A percentile compares a stretch with the other conserved stretches of the same genome.
Conservation (phyloP, 2,113 vertebrate species). For the Brachyhypopomus occidentalis region DNA sequence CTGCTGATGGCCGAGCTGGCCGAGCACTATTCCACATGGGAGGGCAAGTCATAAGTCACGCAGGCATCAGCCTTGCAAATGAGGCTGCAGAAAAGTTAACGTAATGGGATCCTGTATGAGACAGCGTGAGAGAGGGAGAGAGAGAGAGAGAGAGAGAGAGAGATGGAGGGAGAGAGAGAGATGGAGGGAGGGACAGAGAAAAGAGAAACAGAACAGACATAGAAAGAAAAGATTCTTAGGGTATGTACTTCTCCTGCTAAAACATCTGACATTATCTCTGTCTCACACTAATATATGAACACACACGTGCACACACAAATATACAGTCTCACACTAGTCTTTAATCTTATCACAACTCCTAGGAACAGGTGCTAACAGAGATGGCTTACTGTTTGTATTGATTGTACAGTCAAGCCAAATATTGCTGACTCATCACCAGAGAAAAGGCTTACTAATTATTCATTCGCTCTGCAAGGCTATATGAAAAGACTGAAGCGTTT, state of each 20-base stretch:
- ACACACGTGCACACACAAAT: neutral
- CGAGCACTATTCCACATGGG: neutral
- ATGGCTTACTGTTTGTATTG: constrained; percentile 41
- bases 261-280: neutral
- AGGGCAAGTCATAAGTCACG: constrained; percentile 13
- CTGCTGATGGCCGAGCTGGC: neutral
- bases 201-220: neutral
- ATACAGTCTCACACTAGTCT: neutral
- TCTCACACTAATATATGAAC: neutral
- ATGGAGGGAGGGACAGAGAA: neutral
- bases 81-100: neutral
- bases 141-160: neutral
- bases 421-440: constrained; percentile 17
- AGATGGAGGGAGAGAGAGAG: neutral
- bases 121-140: neutral
- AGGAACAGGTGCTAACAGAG: constrained; percentile 33
- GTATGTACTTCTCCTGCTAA: neutral
- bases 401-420: constrained; percentile 37
- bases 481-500: constrained; percentile 38
- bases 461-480: constrained; percentile 19
- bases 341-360: neutral
- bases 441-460: constrained; percentile 36
- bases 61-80: neutral
- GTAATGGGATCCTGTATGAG: neutral
- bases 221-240: too few species aligned